A percentile compares a stretch with the other conserved stretches of the same genome.
These are phyloP conservation scores for Pachyramphus minor DNA, from an alignment of 2,113 vertebrate genomes.

Conservation along the genomic window DNA sequence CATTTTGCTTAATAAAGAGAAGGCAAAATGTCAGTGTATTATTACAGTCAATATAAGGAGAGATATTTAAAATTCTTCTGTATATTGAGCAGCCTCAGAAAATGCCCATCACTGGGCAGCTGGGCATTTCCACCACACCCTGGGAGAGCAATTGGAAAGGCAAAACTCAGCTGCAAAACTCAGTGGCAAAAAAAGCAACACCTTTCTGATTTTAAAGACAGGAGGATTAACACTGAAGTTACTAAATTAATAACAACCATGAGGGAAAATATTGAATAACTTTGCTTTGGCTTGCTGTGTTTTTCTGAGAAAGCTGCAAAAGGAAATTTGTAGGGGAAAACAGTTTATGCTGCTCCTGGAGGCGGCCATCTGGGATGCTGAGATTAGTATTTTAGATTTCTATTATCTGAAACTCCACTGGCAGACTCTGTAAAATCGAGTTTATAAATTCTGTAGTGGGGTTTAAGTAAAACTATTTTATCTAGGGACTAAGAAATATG, in stretches of 20 bases:
- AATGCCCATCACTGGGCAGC: neutral
- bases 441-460: conserved; percentile 13
- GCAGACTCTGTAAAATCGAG: neutral
- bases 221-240: neutral
- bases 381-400: conserved; percentile 20
- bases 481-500: conserved; percentile 41
- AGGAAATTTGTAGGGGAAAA: conserved; percentile 4
- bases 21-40: neutral
- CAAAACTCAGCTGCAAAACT: neutral
- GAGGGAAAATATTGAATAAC: neutral
- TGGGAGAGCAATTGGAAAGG: neutral
- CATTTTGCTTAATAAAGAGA: neutral
- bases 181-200: neutral
- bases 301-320: neutral
- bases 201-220: neutral
- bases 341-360: neutral
- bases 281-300: neutral
- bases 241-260: neutral
- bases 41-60: neutral
- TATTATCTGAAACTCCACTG: conserved; percentile 31
- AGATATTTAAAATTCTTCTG: neutral
- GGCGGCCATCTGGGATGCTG: conserved; percentile 17
- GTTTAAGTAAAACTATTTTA: conserved; percentile 52
- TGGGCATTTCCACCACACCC: neutral
- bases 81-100: neutral